Evolutionary conservation across 1,140 invertebrate species (phyloP).

Genomic region (Ylistrum balloti): DNA sequence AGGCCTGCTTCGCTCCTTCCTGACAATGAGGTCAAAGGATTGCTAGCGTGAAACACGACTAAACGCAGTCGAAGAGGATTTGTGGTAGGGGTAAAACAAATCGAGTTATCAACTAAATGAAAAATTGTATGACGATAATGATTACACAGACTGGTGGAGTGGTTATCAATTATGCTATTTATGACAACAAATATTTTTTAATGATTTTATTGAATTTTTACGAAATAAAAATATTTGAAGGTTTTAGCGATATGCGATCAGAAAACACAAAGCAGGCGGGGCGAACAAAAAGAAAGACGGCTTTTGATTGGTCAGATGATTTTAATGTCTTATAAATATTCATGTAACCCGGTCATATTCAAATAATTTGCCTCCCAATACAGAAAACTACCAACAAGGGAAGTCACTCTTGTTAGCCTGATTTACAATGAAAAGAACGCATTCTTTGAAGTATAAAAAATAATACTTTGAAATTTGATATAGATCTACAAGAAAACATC

Average conservation of each 20-base stretch:
- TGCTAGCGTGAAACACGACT: slow-evolving; percentile 58
- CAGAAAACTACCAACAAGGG: neutral
- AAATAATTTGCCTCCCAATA: neutral
- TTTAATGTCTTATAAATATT: slow-evolving; percentile 40
- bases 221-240: slow-evolving; percentile 43
- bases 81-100: slow-evolving; percentile 63
- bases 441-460: too few species aligned
- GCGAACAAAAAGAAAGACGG: neutral
- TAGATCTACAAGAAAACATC: too few species aligned
- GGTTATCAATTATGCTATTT: neutral
- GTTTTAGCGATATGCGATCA: slow-evolving; percentile 2
- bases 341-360: neutral
- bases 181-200: neutral
- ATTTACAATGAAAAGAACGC: neutral
- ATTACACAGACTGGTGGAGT: neutral
- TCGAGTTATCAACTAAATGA: slow-evolving; percentile 31
- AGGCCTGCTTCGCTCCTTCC: slow-evolving; percentile 51
- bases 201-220: slow-evolving; percentile 1
- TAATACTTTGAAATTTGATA: too few species aligned
- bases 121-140: neutral
- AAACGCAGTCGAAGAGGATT: slow-evolving; percentile 46
- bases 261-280: slow-evolving; percentile 31
- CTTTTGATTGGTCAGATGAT: slow-evolving; percentile 26
- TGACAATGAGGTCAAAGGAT: slow-evolving; percentile 70
- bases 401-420: neutral